A percentile compares a stretch with the other conserved stretches of the same genome.
Evolutionary conservation across 2,797 vertebrate species (phyloP).

Genomic region (Sebastolobus altivelis): DNA sequence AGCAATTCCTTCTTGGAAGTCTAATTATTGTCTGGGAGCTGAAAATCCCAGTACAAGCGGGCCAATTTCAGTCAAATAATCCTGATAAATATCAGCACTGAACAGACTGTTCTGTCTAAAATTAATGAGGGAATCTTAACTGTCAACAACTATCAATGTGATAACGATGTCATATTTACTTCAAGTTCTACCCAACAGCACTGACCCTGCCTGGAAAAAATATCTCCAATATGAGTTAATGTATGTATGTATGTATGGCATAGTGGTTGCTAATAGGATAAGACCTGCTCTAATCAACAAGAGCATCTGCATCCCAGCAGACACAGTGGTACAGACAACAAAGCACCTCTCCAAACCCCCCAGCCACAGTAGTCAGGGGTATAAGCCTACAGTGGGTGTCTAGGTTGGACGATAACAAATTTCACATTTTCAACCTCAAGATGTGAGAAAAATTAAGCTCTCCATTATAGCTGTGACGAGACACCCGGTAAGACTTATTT

Average conservation of each 20-base stretch:
- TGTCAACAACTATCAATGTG: constrained; percentile 34
- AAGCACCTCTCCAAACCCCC: constrained; percentile 51
- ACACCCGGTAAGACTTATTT: constrained; percentile 8
- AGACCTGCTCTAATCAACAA: constrained; percentile 32
- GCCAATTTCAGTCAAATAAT: neutral
- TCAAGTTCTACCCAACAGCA: constrained; percentile 19
- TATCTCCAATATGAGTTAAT: constrained; percentile 6
- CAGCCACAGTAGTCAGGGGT: constrained; percentile 18
- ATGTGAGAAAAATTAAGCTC: neutral
- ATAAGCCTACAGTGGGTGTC: constrained; percentile 68
- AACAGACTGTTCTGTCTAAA: neutral
- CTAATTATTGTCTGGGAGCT: constrained; percentile 5
- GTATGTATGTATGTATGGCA: constrained; percentile 35
- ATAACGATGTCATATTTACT: constrained; percentile 24
- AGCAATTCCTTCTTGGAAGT: constrained; percentile 9
- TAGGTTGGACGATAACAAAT: constrained; percentile 31
- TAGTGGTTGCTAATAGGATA: constrained; percentile 4
- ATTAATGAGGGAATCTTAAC: constrained; percentile 3
- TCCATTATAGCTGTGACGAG: neutral
- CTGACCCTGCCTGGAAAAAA: constrained; percentile 3
- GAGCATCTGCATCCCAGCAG: constrained; percentile 51
- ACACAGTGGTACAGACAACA: constrained; percentile 61
- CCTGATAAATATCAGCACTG: neutral
- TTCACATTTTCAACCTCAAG: constrained; percentile 18
- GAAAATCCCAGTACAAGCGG: constrained; percentile 9